Evolutionary conservation across 2,113 vertebrate species (phyloP).

Genomic region (Eptatretus burgeri): DNA sequence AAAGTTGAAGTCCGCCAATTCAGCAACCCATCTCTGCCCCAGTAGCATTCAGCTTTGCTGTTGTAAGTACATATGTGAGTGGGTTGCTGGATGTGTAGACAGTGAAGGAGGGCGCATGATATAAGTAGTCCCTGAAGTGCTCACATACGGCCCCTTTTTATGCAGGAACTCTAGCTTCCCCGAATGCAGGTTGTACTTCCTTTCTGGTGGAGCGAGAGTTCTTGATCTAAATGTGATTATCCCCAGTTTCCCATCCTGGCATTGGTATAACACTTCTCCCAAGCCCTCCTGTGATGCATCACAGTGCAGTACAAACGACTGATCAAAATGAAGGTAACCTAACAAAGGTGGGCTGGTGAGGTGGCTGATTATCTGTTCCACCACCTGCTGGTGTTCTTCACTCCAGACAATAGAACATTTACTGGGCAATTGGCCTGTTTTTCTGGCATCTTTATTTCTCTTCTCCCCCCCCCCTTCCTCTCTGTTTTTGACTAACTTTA

Average conservation of each 20-base stretch:
- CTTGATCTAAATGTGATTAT: too few relatives aligned
- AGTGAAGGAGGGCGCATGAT: conserved; percentile 7
- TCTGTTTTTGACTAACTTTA: too few relatives aligned
- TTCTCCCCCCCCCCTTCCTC: too few relatives aligned
- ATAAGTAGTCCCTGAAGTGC: conserved; percentile 7
- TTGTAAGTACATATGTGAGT: too few relatives aligned
- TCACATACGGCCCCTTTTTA: background rate
- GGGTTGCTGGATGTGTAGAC: conserved; percentile 6
- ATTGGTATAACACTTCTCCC: background rate
- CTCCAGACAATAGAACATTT: conserved; percentile 9
- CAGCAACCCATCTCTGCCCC: too few relatives aligned
- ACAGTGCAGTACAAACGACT: conserved; percentile 4
- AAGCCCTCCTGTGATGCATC: conserved; percentile 7
- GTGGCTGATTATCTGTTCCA: background rate
- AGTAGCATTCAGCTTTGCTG: too few relatives aligned
- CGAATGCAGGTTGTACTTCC: too few relatives aligned
- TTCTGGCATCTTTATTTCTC: background rate
- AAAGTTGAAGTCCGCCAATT: too few relatives aligned
- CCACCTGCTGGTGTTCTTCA: background rate
- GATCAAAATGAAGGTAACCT: background rate
- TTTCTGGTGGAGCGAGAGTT: too few relatives aligned
- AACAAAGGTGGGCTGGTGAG: conserved; percentile 8
- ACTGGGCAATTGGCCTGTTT: conserved; percentile 8
- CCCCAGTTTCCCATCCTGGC: too few relatives aligned
- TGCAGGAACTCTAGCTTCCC: too few relatives aligned